Conservation (phyloP, 1,140 invertebrate genomes). For the Calliphora vicina region DNA sequence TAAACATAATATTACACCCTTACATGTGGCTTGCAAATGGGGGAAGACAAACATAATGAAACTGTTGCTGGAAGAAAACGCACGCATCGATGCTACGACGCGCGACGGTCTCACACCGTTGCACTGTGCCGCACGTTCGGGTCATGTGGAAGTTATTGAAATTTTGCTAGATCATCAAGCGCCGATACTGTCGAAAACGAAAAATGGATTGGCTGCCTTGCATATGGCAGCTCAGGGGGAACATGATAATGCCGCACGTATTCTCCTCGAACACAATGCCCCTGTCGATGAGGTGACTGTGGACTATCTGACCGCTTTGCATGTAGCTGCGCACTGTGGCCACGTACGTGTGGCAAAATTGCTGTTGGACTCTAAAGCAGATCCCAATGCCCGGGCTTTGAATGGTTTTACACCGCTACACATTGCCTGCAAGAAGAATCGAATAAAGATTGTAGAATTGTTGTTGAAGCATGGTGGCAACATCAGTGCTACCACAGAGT, state of each 20-base stretch:
- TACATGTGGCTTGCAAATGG: conserved; percentile 79
- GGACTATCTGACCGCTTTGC: conserved; percentile 95
- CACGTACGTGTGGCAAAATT: conserved; percentile 94
- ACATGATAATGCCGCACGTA: conserved; percentile 92
- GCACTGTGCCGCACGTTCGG: conserved; percentile 92
- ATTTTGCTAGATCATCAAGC: conserved; percentile 89
- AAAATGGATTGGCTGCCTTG: conserved; percentile 89
- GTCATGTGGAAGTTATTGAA: conserved; percentile 95
- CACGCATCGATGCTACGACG: conserved; percentile 93
- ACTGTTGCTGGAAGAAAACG: conserved; percentile 83
- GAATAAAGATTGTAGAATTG: conserved; percentile 95
- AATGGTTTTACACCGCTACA: conserved; percentile 99
- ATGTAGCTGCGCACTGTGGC: conserved; percentile 94
- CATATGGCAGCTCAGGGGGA: conserved; percentile 97
- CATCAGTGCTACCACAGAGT: conserved; percentile 74
- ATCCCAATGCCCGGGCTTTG: conserved; percentile 94
- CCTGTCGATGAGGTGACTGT: conserved; percentile 98
- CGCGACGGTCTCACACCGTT: conserved; percentile 93
- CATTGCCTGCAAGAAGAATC: conserved; percentile 99
- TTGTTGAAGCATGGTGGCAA: conserved; percentile 94
- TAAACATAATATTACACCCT: conserved; percentile 92
- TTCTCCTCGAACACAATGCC: conserved; percentile 91
- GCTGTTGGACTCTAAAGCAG: conserved; percentile 91
- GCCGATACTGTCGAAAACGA: conserved; percentile 96
- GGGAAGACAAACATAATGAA: conserved; percentile 75